Evolutionary conservation across 2,797 vertebrate species (phyloP).

Genomic region (Austrolebias charrua): DNA sequence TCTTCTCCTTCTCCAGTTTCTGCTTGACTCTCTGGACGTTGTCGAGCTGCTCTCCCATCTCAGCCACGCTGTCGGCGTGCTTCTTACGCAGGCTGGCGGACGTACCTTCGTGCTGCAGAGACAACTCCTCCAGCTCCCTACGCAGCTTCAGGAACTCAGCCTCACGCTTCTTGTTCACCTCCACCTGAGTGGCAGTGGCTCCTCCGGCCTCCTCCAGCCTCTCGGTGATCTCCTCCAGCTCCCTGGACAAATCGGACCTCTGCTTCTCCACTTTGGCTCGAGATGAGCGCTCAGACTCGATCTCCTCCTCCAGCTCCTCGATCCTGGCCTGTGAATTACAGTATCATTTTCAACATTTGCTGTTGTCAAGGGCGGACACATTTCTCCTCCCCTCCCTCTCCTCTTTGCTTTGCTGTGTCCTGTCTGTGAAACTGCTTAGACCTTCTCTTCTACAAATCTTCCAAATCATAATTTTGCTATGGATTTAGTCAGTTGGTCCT

Average conservation of each 20-base stretch:
- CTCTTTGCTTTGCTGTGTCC: no score
- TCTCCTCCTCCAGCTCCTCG: conserved; percentile 87
- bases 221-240: conserved; percentile 87
- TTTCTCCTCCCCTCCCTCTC: no score
- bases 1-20: conserved; percentile 90
- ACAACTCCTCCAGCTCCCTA: conserved; percentile 83
- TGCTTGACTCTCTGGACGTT: conserved; percentile 87
- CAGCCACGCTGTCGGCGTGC: conserved; percentile 81
- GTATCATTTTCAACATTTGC: no score
- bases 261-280: conserved; percentile 85
- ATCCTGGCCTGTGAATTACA: conserved; percentile 75
- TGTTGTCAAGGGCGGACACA: no score
- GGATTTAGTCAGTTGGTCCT: no score
- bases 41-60: conserved; percentile 86
- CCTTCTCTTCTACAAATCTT: no score
- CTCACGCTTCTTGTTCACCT: conserved; percentile 86
- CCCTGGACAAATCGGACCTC: conserved; percentile 75
- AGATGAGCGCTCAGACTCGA: conserved; percentile 77
- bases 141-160: conserved; percentile 84
- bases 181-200: conserved; percentile 75
- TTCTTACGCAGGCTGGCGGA: conserved; percentile 80
- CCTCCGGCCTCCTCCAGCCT: conserved; percentile 86
- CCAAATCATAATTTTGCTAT: no score
- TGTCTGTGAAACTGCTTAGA: no score
- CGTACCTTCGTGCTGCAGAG: conserved; percentile 84